Evolutionary conservation across 2,797 vertebrate genomes (phyloP).

Genomic region (Spinibarbus caldwelli): DNA sequence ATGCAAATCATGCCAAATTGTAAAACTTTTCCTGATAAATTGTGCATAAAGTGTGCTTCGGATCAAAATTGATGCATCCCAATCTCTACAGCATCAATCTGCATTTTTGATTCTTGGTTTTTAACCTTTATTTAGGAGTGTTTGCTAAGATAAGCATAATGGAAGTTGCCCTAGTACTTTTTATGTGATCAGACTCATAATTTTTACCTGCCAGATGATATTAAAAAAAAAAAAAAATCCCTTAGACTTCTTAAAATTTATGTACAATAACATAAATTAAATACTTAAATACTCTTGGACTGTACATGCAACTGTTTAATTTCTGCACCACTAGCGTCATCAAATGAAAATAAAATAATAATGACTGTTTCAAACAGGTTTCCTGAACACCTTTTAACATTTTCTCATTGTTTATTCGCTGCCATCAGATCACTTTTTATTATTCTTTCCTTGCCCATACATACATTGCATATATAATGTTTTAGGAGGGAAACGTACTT

Average conservation of each 20-base stretch:
- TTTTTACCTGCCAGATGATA: not conserved
- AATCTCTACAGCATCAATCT: not conserved
- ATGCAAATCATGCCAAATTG: not conserved
- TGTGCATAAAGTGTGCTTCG: not conserved
- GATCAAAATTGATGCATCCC: not conserved
- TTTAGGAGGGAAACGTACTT: not conserved
- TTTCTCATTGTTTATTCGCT: not conserved
- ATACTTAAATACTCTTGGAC: no score
- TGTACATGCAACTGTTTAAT: not conserved
- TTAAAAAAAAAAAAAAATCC: no score
- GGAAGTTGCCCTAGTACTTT: not conserved
- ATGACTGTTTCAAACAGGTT: not conserved
- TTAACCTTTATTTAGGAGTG: not conserved
- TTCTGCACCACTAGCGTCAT: not conserved
- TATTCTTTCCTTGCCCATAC: no score
- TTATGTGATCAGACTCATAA: not conserved
- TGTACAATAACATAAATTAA: not conserved
- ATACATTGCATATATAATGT: no score
- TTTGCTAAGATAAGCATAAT: not conserved
- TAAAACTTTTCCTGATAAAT: not conserved
- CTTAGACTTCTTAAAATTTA: not conserved
- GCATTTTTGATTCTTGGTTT: not conserved
- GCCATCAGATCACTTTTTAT: not conserved
- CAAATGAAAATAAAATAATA: not conserved
- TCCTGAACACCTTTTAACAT: not conserved